phyloP scores from a whole-genome alignment of 64 coral and sea anemone species.

The Montipora capricornis region DNA sequence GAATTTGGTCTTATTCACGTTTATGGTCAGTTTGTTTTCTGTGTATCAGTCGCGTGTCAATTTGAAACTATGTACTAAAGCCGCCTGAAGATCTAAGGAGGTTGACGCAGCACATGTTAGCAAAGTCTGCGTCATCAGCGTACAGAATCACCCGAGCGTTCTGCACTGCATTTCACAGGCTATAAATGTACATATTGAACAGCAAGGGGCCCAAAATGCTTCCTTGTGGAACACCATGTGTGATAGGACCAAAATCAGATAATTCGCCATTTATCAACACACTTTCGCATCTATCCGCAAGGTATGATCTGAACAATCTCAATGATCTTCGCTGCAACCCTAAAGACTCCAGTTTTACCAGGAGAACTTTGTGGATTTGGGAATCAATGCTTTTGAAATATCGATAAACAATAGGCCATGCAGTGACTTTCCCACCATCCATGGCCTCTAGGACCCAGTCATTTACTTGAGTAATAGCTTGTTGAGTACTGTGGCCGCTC shows the following conservation, averaged over 20 bases:
- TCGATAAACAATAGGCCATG: background rate
- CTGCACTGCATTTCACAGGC: constrained; percentile 27
- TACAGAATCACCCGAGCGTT: constrained; percentile 38
- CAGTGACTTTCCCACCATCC: background rate
- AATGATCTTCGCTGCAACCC: too few species aligned
- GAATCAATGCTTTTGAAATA: background rate
- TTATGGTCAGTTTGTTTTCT: constrained; percentile 22
- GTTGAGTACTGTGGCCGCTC: background rate
- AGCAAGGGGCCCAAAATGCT: too few species aligned
- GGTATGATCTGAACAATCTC: too few species aligned
- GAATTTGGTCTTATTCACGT: constrained; percentile 59
- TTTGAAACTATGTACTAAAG: constrained; percentile 44
- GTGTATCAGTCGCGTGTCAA: constrained; percentile 28
- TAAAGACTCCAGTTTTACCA: too few species aligned
- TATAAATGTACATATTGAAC: constrained; percentile 12
- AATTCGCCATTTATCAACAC: too few species aligned
- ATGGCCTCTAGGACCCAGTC: background rate
- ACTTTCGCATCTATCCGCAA: too few species aligned
- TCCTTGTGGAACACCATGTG: too few species aligned
- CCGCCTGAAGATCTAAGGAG: background rate
- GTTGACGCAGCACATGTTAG: constrained; percentile 50
- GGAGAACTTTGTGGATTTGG: too few species aligned
- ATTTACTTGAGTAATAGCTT: background rate
- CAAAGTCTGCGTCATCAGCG: constrained; percentile 27
- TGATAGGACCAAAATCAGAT: too few species aligned